These are phyloP conservation scores for Teleogryllus occipitalis DNA, from an alignment of 1,140 invertebrate species.

Conservation along the genomic window DNA sequence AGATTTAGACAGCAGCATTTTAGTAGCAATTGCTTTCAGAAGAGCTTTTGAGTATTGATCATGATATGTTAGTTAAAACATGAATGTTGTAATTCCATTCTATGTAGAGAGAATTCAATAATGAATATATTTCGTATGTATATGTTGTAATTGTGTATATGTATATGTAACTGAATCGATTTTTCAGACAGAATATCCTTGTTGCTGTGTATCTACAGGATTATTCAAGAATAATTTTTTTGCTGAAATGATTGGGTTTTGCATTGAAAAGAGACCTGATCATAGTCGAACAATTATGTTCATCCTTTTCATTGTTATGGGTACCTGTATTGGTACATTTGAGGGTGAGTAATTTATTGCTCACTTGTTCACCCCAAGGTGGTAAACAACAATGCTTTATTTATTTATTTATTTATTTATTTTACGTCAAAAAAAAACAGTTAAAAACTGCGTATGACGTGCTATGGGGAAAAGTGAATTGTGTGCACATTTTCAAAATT, in stretches of 20 bases:
- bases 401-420: too few relatives aligned
- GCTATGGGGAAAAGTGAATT: too few relatives aligned
- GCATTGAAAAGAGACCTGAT: slow-evolving; percentile 48
- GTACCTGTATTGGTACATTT: not conserved
- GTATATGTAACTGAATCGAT: not conserved
- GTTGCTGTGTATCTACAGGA: slow-evolving; percentile 34
- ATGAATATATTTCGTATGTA: not conserved
- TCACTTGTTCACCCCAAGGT: too few relatives aligned
- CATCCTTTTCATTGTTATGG: slow-evolving; percentile 40
- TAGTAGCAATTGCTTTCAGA: too few relatives aligned
- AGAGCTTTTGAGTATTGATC: not conserved
- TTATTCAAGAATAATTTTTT: slow-evolving; percentile 49
- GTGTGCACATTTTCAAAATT: too few relatives aligned
- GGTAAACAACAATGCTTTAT: too few relatives aligned
- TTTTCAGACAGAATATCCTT: not conserved
- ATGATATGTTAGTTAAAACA: not conserved
- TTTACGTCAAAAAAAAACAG: too few relatives aligned
- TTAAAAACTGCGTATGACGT: too few relatives aligned
- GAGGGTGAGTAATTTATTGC: not conserved
- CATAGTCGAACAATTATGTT: slow-evolving; percentile 50
- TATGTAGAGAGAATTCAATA: not conserved
- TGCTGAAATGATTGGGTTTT: slow-evolving; percentile 48
- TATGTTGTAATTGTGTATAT: not conserved
- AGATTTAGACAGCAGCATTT: too few relatives aligned
- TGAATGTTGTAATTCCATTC: not conserved